phyloP scores from a whole-genome alignment of 2,797 vertebrate genomes.

The Etheostoma perlongum region DNA sequence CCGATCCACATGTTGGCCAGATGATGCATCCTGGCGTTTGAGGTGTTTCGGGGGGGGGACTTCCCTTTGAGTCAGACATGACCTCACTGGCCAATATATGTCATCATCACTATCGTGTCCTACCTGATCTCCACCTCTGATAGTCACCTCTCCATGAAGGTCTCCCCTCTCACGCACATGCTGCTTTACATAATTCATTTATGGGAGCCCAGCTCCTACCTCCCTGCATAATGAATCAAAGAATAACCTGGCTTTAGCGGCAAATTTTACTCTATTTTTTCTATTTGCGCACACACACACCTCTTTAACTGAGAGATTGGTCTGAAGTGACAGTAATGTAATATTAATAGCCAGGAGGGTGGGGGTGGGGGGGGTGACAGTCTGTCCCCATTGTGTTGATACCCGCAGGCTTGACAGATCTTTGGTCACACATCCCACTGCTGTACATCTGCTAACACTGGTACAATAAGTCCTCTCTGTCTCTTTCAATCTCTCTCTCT shows the following conservation, averaged over 20 bases:
- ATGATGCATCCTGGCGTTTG: conserved; percentile 58
- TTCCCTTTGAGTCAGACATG: conserved; percentile 75
- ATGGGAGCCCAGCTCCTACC: conserved; percentile 53
- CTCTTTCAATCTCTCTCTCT: conserved; percentile 68
- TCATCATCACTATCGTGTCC: conserved; percentile 59
- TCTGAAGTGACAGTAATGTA: conserved; percentile 84
- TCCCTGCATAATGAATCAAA: conserved; percentile 78
- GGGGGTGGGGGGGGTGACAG: conserved; percentile 77
- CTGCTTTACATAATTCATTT: conserved; percentile 73
- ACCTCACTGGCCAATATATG: conserved; percentile 66
- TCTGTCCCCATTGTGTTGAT: conserved; percentile 79
- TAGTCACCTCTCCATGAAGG: conserved; percentile 55
- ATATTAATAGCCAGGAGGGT: conserved; percentile 80
- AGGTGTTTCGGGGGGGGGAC: conserved; percentile 12
- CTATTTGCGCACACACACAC: conserved; percentile 37
- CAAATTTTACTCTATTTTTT: conserved; percentile 61
- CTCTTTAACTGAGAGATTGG: conserved; percentile 79
- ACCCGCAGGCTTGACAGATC: conserved; percentile 81
- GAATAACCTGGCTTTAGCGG: conserved; percentile 56
- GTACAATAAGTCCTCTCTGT: conserved; percentile 75
- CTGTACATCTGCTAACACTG: conserved; percentile 80
- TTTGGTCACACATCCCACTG: conserved; percentile 82
- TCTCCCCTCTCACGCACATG: conserved; percentile 49
- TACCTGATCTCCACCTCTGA: conserved; percentile 71
- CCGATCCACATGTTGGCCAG: conserved; percentile 76